Conservation (phyloP, 2,113 vertebrate species). For the Oryzias celebensis region DNA sequence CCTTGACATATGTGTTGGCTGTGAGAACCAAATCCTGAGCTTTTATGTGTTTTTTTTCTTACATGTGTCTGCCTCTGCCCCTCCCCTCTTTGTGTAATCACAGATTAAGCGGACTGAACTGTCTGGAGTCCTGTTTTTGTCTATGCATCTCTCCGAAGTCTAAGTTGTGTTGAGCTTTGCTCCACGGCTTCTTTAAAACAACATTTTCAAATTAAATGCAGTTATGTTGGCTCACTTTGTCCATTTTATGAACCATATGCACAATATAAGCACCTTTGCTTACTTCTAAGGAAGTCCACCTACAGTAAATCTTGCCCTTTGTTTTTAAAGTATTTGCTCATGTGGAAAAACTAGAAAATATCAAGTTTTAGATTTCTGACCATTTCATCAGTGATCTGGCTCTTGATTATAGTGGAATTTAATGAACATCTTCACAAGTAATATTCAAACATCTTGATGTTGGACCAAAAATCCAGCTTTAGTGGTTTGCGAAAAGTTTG, state of each 20-base stretch:
- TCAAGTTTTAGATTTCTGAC: too few relatives aligned
- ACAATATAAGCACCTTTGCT: too few relatives aligned
- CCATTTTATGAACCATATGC: too few relatives aligned
- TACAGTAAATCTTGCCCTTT: too few relatives aligned
- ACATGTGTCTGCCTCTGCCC: not conserved
- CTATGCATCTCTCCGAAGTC: constrained; percentile 4
- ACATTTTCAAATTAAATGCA: too few relatives aligned
- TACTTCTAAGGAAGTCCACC: too few relatives aligned
- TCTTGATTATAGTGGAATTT: not conserved
- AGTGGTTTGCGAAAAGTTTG: not conserved
- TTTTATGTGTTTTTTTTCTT: not conserved
- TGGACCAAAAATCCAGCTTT: not conserved
- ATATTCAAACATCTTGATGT: not conserved
- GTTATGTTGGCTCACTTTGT: too few relatives aligned
- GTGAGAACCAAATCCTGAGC: not conserved
- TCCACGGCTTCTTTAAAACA: not conserved
- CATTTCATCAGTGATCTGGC: not conserved
- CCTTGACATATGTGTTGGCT: not conserved
- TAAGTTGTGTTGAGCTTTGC: not conserved
- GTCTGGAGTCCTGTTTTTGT: constrained; percentile 33
- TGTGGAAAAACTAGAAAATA: too few relatives aligned
- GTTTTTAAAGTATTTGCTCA: too few relatives aligned
- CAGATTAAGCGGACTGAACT: constrained; percentile 54
- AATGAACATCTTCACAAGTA: not conserved
- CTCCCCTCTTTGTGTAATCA: constrained; percentile 51